These are phyloP conservation scores for Astatotilapia flaviijosephi DNA, from an alignment of 2,113 vertebrate genomes.

Conservation along the genomic window DNA sequence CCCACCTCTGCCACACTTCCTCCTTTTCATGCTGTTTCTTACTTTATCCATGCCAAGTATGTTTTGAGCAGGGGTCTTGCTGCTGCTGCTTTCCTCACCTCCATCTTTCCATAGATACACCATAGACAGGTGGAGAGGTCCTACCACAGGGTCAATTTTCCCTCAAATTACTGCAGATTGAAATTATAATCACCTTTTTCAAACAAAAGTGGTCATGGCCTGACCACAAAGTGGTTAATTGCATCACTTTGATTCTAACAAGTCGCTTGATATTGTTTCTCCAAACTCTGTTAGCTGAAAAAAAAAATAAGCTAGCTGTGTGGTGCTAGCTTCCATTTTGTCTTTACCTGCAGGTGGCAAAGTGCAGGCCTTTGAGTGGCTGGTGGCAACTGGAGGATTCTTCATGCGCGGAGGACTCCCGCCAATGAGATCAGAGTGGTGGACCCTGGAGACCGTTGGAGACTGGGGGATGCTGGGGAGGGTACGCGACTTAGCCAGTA, in stretches of 20 bases:
- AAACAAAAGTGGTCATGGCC: neutral
- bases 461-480: slow-evolving; percentile 91
- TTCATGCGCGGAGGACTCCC: slow-evolving; percentile 67
- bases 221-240: neutral
- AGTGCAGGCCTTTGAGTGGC: slow-evolving; percentile 74
- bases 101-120: neutral
- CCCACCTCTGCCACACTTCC: neutral
- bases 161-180: neutral
- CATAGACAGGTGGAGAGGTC: neutral
- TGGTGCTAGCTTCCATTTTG: neutral
- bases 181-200: neutral
- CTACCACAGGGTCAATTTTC: neutral
- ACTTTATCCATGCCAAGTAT: neutral
- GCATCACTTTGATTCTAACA: neutral
- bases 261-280: neutral
- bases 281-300: neutral
- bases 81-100: neutral
- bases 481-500: slow-evolving; percentile 82
- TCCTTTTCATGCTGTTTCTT: neutral
- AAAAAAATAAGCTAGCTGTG: too few relatives aligned
- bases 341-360: slow-evolving; percentile 79
- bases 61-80: neutral
- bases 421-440: slow-evolving; percentile 61
- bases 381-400: slow-evolving; percentile 24
- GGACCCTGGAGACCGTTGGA: slow-evolving; percentile 75